Evolutionary conservation across 2,888 invertebrate genomes (phyloP), one percentile per base, ranked within the genome.

Genomic region (Ditula angustiorana): DNA sequence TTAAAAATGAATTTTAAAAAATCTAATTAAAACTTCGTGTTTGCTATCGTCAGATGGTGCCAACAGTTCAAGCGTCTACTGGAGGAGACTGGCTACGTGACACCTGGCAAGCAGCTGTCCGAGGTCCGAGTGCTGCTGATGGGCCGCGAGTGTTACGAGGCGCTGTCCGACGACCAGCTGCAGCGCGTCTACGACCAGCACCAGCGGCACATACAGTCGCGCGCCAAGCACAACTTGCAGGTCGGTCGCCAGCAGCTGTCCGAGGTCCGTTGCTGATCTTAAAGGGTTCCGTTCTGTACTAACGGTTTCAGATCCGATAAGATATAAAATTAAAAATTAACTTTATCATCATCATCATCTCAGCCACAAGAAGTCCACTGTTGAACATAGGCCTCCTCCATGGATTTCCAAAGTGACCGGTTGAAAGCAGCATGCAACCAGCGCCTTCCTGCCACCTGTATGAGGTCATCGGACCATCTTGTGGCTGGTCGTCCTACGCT

Each of bases 131-230:
- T 98, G 2, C 93, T 98, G 64, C 96, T 99, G 81, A 97, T 98
- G 96, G 99, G 98, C 0, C 94, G 98, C 41, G 98, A 98, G 85
- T 98, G 98, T 81, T 99, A 97, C 85, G 98, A 98, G 87, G 97
- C 97, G 10, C 93, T 99, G 57, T 95, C 97, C 0, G 98, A 98
- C 76, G 95, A 96, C 62, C 98, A 99, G 82, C 97, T 97, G 78
- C 96, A 97, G 81, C 95, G 97, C 77, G 98, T 99, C 74, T 99
- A 99, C 85, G 98, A 98, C 76, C 95, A 96, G 73, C 98, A 99
- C 88, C 99, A 99, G 92, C 94, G 96, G 75, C 97, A 97, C 81
- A 95, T 98, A 71, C 97, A 97, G 79, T 96, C 97, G 76, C 95
- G 96, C 77, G 98, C 98, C 52, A 97, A 97, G 85, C 96, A 96